phyloP scores from a whole-genome alignment of 2,797 vertebrate genomes.

The Anas flavirostris region DNA sequence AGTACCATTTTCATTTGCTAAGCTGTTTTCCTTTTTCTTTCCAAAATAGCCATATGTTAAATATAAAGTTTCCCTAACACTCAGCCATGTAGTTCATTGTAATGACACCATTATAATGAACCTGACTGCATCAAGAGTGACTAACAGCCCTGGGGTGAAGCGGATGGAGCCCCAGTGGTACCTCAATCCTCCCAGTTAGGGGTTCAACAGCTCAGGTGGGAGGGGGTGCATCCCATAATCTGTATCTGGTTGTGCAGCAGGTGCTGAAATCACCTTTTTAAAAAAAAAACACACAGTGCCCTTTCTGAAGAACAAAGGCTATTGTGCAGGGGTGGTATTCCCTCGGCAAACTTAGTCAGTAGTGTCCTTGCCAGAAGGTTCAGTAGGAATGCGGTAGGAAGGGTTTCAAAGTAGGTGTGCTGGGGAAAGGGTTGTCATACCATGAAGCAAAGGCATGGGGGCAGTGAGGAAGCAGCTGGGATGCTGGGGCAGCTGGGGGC shows the following conservation, averaged over 20 bases:
- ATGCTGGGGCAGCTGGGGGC: too few relatives aligned
- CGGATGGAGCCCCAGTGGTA: not conserved
- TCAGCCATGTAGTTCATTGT: not conserved
- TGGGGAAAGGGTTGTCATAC: not conserved
- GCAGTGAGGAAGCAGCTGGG: not conserved
- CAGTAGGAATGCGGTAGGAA: not conserved
- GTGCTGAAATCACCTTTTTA: not conserved
- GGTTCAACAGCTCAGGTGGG: not conserved
- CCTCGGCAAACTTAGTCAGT: not conserved
- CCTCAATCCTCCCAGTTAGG: not conserved
- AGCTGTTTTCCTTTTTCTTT: not conserved
- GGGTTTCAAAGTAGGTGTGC: not conserved
- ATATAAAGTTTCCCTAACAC: not conserved
- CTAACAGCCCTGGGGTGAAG: not conserved
- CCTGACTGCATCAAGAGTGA: not conserved
- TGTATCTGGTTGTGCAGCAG: accelerated
- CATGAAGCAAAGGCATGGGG: not conserved
- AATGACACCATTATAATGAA: not conserved
- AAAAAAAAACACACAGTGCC: not conserved
- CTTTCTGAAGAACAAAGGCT: not conserved
- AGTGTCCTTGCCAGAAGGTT: not conserved
- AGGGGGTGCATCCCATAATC: not conserved
- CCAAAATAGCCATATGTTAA: not conserved
- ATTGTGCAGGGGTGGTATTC: not conserved
- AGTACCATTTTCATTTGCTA: not conserved